Conservation (phyloP, 2,888 invertebrate genomes). For the Conistra vaccinii region DNA sequence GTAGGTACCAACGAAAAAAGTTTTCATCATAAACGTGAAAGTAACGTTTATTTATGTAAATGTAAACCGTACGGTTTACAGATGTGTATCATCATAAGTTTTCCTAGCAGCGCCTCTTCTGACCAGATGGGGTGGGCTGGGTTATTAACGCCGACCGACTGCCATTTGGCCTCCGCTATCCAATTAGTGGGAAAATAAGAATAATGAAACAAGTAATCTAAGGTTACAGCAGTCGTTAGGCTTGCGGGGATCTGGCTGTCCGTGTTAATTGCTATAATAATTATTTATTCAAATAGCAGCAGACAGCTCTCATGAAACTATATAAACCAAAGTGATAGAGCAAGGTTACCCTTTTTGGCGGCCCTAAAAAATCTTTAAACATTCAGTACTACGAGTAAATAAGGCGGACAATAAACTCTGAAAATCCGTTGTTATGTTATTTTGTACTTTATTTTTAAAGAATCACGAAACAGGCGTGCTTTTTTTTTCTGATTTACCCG, state of each 20-base stretch:
- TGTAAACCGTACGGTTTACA: background rate
- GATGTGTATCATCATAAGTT: background rate
- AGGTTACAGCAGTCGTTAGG: constrained; percentile 29
- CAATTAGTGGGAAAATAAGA: constrained; percentile 39
- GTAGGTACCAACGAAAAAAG: background rate
- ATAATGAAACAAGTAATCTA: constrained; percentile 34
- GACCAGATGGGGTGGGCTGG: constrained; percentile 19
- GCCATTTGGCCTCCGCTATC: constrained; percentile 26
- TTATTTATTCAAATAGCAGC: background rate
- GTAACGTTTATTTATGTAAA: background rate
- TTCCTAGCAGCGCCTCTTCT: background rate
- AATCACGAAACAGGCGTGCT: no score
- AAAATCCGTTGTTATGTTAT: background rate
- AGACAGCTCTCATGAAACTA: background rate
- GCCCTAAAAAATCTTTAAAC: background rate
- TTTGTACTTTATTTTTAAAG: no score
- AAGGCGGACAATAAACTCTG: background rate
- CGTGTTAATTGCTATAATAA: constrained; percentile 1
- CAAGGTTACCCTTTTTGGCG: background rate
- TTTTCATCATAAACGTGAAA: background rate
- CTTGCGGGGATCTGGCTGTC: background rate
- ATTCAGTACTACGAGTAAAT: no score
- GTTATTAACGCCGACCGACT: constrained; percentile 22
- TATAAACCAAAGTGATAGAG: background rate
- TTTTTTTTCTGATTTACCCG: background rate